Base-by-base conservation (phyloP, 1,140 invertebrate genomes). In the Philaenus spumarius region DNA sequence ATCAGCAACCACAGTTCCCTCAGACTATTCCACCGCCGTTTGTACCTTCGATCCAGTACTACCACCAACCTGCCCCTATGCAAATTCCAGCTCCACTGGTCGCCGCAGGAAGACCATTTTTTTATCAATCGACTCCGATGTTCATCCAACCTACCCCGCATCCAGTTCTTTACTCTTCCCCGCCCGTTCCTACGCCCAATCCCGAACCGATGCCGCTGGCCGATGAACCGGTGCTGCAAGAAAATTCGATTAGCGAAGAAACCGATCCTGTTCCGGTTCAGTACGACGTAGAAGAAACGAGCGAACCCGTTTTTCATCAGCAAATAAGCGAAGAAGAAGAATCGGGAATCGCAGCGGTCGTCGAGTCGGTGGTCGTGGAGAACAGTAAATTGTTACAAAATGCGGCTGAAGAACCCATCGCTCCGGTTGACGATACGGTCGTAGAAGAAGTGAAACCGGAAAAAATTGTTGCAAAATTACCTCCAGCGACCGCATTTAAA, bases 401-500 rank as follows among this genome's bases (percentile, higher is more conserved):
- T 9, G 9, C 9, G 9, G 3, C 3, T 3, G 26, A 30, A 30
- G 26, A 30, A 30, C 9, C 26, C 26, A 30, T 30, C 9, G 26
- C 9, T 30, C 2, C 6, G 4, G 45, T 14, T 19, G 45, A 20
- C 7, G 45, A 47, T 17, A 4, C 6, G 19, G 15, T 20, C 7
- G n/a, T 20, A 14, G n/a, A 17, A 22, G 20, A 47, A 5, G n/a
- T 47, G 4, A 47, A 47, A 22, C 20, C 20, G 19, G 20, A 47
- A 23, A 23, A 22, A 23, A 14, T 42, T 15, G 40, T 42, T 2
- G 37, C 50, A 14, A 53, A 53, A 39, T 30, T 34, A 34, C 50
- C 50, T 11, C 50, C 50, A 2, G 50, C 34, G 2, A 53, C 35
- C 19, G 50, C 50, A 17, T 53, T 53, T 20, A 53, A 53, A 35